Percentiles rank a stretch among this genome's conserved stretches.
These are phyloP conservation scores for Halichondria panicea DNA, from an alignment of 37 sponge, comb jelly and placozoan species.

Conservation along the genomic window DNA sequence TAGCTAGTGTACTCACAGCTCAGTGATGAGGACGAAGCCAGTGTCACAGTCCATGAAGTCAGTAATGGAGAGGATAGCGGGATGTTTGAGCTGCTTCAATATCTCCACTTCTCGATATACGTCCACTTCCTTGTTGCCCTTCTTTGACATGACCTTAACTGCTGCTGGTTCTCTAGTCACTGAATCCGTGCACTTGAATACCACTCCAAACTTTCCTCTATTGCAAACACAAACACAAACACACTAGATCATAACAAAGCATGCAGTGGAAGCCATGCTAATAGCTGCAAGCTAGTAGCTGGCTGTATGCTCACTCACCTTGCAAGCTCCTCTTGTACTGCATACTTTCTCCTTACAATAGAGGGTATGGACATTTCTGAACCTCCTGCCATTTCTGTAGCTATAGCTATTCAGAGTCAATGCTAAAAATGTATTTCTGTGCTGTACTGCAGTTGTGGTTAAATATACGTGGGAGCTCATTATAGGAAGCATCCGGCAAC, in stretches of 20 bases:
- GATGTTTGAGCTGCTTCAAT: slow-evolving; percentile 57
- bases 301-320: slow-evolving; percentile 16
- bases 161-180: slow-evolving; percentile 21
- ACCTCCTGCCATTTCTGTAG: no score
- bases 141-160: slow-evolving; percentile 58
- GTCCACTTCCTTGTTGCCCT: slow-evolving; percentile 58
- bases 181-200: slow-evolving; percentile 38
- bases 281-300: no score
- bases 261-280: no score
- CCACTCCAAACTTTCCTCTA: slow-evolving; percentile 79
- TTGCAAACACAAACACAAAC: not conserved
- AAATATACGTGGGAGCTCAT: no score
- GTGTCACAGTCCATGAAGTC: slow-evolving; percentile 39
- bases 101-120: slow-evolving; percentile 71
- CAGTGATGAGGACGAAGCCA: slow-evolving; percentile 63
- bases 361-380: slow-evolving; percentile 19
- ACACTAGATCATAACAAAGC: not conserved
- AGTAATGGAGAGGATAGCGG: slow-evolving; percentile 21
- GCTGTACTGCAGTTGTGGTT: no score
- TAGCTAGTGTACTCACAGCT: slow-evolving; percentile 66
- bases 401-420: no score
- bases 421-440: no score
- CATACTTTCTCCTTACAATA: slow-evolving; percentile 18
- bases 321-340: slow-evolving; percentile 45
- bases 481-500: no score